These are phyloP conservation scores for Pteropus alecto DNA, from an alignment of 2,113 vertebrate genomes.

Conservation along the genomic window DNA sequence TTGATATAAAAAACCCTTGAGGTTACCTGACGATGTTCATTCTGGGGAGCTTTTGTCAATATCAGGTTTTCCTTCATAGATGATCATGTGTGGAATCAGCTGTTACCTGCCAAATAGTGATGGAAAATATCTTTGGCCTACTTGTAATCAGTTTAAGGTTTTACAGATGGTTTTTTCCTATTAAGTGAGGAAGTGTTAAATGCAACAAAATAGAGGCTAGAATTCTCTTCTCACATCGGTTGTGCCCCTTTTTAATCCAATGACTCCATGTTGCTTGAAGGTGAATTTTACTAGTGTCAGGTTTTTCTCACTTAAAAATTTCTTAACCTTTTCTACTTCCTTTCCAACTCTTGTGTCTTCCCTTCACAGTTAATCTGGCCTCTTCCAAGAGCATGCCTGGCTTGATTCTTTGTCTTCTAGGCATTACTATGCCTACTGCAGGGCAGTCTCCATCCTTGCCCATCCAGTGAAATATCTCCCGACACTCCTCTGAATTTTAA, in stretches of 20 bases:
- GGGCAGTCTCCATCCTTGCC: background rate
- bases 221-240: fast-evolving
- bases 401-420: background rate
- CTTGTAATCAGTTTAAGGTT: background rate
- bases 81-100: background rate
- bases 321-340: background rate
- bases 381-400: fast-evolving
- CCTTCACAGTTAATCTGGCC: background rate
- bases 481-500: background rate
- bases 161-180: background rate
- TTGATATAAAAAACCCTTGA: background rate
- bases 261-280: background rate
- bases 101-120: background rate
- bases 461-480: background rate
- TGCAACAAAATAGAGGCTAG: background rate
- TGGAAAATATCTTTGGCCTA: background rate
- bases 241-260: background rate
- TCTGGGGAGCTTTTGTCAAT: background rate
- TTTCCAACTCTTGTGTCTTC: background rate
- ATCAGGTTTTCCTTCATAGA: background rate
- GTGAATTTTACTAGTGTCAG: background rate
- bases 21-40: background rate
- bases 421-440: background rate
- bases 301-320: background rate
- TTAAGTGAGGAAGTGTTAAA: background rate